Evolutionary conservation across 2,797 vertebrate species (phyloP).

Genomic region (Myotis daubentonii): DNA sequence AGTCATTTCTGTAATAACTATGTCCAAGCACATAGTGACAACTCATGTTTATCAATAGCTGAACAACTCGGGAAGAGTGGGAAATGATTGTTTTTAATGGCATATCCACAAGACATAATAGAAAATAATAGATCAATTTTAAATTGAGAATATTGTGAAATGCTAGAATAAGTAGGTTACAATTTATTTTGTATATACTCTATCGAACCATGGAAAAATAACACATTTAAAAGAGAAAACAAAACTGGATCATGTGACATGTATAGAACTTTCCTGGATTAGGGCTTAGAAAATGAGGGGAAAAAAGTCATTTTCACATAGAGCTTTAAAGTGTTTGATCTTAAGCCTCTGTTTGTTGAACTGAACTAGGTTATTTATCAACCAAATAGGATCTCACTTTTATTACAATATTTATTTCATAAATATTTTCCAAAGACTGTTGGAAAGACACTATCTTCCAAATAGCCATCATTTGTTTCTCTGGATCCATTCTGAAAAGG

Average conservation of each 20-base stretch:
- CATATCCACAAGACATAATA: background rate
- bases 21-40: background rate
- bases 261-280: background rate
- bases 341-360: background rate
- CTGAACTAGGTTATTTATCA: background rate
- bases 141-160: background rate
- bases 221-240: background rate
- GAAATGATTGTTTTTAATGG: background rate
- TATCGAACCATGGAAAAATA: background rate
- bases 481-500: background rate
- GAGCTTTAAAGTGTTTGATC: background rate
- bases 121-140: background rate
- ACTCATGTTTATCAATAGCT: background rate
- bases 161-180: background rate
- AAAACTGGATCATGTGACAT: background rate
- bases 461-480: background rate
- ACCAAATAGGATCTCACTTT: background rate
- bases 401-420: background rate
- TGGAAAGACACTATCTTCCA: background rate
- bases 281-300: background rate
- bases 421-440: background rate
- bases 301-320: background rate
- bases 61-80: background rate
- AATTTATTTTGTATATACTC: background rate
- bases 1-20: background rate